A percentile compares a stretch with the other conserved stretches of the same genome.
These are phyloP conservation scores for Dolichallabes microphthalmus DNA, from an alignment of 2,113 vertebrate species.

Conservation along the genomic window DNA sequence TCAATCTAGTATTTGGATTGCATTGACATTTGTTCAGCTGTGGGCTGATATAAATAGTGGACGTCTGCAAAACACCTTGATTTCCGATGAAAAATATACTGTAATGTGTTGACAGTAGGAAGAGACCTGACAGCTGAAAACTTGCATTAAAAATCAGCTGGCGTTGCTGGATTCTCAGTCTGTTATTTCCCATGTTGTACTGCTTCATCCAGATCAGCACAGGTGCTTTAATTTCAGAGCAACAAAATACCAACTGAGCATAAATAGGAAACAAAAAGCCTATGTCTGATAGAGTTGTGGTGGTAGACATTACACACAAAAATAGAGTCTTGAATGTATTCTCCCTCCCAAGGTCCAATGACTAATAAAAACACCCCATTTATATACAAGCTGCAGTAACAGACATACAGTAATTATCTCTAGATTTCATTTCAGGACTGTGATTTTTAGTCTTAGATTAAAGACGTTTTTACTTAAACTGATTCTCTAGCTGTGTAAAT, in stretches of 20 bases:
- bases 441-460: constrained; percentile 18
- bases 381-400: not conserved
- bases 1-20: not conserved
- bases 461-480: not conserved
- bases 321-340: not conserved
- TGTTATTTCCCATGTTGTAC: not conserved
- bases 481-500: not conserved
- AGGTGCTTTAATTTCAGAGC: not conserved
- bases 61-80: not conserved
- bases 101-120: not conserved
- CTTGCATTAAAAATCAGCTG: not conserved
- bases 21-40: not conserved
- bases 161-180: not conserved
- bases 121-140: not conserved
- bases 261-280: not conserved
- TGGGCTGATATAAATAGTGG: not conserved
- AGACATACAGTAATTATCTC: not conserved
- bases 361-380: not conserved
- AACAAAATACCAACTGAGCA: not conserved
- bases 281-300: not conserved
- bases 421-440: constrained; percentile 3
- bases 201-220: not conserved
- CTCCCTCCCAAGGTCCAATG: not conserved
- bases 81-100: not conserved
- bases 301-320: not conserved